phyloP scores from a whole-genome alignment of 2,113 vertebrate genomes.

The Nymphicus hollandicus region DNA sequence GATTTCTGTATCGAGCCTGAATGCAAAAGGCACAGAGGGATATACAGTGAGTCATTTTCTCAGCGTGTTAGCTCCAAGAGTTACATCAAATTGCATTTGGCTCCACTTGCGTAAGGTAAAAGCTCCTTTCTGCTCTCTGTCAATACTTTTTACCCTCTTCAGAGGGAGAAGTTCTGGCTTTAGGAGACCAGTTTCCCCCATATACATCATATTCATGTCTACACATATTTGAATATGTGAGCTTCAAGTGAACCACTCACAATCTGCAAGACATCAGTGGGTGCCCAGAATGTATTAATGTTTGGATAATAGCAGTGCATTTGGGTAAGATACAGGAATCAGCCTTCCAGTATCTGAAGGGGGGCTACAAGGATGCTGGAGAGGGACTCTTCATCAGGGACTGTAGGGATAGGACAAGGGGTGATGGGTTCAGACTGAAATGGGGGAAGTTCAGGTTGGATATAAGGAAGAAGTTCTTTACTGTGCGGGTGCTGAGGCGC shows the following conservation, averaged over 20 bases:
- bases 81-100: not conserved
- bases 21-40: slow-evolving; percentile 26
- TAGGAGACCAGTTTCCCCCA: not conserved
- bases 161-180: not conserved
- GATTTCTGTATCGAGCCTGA: slow-evolving; percentile 17
- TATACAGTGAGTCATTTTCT: not conserved
- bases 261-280: not conserved
- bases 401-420: not conserved
- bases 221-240: not conserved
- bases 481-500: too few species aligned
- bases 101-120: not conserved
- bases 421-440: not conserved
- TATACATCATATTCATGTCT: not conserved
- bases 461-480: not conserved
- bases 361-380: not conserved
- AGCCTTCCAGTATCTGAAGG: not conserved
- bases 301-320: not conserved
- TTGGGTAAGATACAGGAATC: not conserved
- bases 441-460: not conserved
- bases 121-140: not conserved
- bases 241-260: not conserved
- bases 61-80: not conserved
- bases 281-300: not conserved
- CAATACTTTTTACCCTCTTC: not conserved
- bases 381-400: not conserved